A percentile compares a stretch with the other conserved stretches of the same genome.
phyloP scores from a whole-genome alignment of 2,888 invertebrate genomes.

The Sarcophaga caerulescens region DNA sequence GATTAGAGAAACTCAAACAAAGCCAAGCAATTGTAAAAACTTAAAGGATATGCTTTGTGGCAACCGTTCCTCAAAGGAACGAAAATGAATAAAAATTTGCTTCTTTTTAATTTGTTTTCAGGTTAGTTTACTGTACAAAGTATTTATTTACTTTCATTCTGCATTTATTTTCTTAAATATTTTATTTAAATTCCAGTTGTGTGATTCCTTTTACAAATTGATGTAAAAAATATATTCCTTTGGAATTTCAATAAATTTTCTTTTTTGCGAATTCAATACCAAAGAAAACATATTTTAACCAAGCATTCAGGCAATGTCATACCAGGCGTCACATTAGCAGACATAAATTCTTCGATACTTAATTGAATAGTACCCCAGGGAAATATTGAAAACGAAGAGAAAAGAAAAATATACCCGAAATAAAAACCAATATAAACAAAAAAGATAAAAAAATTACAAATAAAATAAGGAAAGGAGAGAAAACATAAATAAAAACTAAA shows the following conservation, averaged over 20 bases:
- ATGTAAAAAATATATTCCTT: background rate
- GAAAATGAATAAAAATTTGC: background rate
- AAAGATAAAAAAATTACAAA: background rate
- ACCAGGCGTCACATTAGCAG: slow-evolving; percentile 38
- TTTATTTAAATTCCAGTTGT: slow-evolving; percentile 16
- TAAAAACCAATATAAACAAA: slow-evolving; percentile 48
- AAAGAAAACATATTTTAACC: slow-evolving; percentile 22
- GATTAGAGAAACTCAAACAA: too few relatives aligned
- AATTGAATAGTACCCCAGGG: slow-evolving; percentile 65
- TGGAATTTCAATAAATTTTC: slow-evolving; percentile 31
- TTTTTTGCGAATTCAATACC: slow-evolving; percentile 19
- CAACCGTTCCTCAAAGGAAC: too few relatives aligned
- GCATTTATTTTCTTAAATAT: background rate
- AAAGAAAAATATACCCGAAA: slow-evolving; percentile 12
- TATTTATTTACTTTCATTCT: background rate
- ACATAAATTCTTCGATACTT: slow-evolving; percentile 64
- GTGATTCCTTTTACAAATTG: background rate
- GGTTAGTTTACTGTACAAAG: background rate
- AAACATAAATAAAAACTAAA: slow-evolving; percentile 46
- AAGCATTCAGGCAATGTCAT: background rate
- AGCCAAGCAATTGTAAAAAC: too few relatives aligned
- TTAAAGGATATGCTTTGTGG: too few relatives aligned
- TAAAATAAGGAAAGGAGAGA: slow-evolving; percentile 29
- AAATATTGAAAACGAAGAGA: slow-evolving; percentile 48
- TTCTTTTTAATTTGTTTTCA: background rate